A percentile compares a stretch with the other conserved stretches of the same genome.
phyloP scores from a whole-genome alignment of 2,888 invertebrate species.

The Eupithecia exiguata region DNA sequence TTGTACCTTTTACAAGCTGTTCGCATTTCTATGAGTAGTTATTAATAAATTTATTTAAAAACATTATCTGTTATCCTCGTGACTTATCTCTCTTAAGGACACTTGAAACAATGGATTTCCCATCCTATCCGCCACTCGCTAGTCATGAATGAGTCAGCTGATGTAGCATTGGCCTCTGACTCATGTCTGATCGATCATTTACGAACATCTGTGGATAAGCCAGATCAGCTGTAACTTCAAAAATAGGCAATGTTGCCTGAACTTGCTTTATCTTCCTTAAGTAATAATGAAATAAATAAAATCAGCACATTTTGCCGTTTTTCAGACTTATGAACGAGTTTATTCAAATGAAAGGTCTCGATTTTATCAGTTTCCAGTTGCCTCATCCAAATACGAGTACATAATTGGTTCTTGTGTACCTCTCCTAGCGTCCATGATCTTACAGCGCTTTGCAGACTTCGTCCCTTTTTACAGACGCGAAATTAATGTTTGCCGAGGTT shows the following conservation, averaged over 20 bases:
- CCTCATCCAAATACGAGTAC: conserved; percentile 7
- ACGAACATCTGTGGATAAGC: conserved; percentile 60
- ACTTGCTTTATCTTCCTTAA: background rate
- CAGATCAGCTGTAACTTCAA: conserved; percentile 31
- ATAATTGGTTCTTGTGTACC: background rate
- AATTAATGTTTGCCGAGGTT: conserved; percentile 12
- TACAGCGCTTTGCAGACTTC: background rate
- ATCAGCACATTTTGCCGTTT: background rate
- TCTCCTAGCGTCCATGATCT: background rate
- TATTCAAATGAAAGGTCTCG: background rate
- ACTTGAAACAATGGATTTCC: conserved; percentile 74
- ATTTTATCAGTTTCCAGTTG: background rate
- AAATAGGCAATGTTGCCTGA: background rate
- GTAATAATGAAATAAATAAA: background rate
- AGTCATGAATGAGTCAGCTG: conserved; percentile 77
- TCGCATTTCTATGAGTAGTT: background rate
- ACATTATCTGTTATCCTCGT: conserved; percentile 9
- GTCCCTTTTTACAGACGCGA: conserved; percentile 13
- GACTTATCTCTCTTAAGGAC: conserved; percentile 51
- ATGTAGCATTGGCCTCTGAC: conserved; percentile 75
- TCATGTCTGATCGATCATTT: conserved; percentile 71
- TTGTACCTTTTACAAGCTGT: background rate
- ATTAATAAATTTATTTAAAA: background rate
- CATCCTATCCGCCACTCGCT: conserved; percentile 58
- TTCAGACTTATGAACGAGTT: background rate